phyloP scores from a whole-genome alignment of 2,113 vertebrate genomes.

The Neotoma lepida region DNA sequence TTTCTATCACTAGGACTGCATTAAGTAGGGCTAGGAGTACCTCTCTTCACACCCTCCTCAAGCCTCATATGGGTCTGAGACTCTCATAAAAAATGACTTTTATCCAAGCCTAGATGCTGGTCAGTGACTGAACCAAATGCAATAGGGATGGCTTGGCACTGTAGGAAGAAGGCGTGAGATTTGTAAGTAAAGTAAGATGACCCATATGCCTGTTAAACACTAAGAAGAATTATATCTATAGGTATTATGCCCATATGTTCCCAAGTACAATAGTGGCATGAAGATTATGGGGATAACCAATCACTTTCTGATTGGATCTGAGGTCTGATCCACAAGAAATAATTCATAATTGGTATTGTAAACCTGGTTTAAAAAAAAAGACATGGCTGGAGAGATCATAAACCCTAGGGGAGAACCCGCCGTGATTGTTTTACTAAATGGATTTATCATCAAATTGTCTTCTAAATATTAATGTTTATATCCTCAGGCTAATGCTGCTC shows the following conservation, averaged over 20 bases:
- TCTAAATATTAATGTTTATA: neutral
- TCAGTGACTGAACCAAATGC: neutral
- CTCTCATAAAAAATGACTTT: neutral
- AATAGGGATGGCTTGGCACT: neutral
- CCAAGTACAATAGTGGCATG: neutral
- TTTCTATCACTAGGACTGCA: neutral
- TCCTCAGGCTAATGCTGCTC: neutral
- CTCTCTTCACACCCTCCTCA: neutral
- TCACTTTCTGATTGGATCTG: neutral
- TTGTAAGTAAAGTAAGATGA: too few species aligned
- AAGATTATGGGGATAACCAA: neutral
- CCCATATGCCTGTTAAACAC: neutral
- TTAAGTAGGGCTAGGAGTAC: too few species aligned
- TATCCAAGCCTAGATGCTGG: neutral
- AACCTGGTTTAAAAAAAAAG: neutral
- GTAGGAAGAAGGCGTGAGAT: too few species aligned
- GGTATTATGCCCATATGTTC: neutral
- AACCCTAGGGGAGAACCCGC: neutral
- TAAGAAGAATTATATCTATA: neutral
- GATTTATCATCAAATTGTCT: neutral
- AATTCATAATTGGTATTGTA: neutral
- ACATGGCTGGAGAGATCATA: neutral
- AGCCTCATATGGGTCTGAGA: neutral
- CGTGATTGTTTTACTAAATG: neutral
- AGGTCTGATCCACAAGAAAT: neutral